phyloP scores from a whole-genome alignment of 2,888 invertebrate genomes.

The Nezara viridula region DNA sequence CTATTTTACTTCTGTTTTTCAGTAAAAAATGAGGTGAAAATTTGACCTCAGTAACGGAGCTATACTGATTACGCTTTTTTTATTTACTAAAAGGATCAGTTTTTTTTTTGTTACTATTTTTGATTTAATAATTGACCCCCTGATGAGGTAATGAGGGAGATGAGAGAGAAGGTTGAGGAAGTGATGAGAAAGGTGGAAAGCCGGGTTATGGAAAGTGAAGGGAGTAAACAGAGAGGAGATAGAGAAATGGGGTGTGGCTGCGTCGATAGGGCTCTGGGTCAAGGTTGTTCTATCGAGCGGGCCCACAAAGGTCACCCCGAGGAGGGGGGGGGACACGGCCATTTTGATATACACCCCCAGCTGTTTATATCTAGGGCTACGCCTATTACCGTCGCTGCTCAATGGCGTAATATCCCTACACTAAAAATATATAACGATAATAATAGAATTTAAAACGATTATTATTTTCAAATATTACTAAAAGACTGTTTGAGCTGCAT shows the following conservation, averaged over 20 bases:
- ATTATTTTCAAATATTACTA: no score
- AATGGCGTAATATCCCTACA: neutral
- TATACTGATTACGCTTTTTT: no score
- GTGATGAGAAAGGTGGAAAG: neutral
- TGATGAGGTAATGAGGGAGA: no score
- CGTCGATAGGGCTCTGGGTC: constrained; percentile 50
- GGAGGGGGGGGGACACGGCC: neutral
- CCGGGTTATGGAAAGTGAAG: neutral
- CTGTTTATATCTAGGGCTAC: neutral
- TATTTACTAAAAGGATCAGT: no score
- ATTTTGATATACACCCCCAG: constrained; percentile 29
- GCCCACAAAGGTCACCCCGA: constrained; percentile 1
- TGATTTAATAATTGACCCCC: neutral
- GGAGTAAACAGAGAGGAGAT: neutral
- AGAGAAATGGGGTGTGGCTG: constrained; percentile 26
- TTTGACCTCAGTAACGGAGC: no score
- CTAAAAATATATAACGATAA: neutral
- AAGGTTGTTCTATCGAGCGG: constrained; percentile 38
- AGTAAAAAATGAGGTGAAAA: no score
- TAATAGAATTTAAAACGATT: neutral
- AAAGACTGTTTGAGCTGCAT: neutral
- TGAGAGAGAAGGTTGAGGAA: neutral
- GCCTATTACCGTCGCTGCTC: neutral
- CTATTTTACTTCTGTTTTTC: no score
- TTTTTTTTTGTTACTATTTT: no score